These are phyloP conservation scores for Holocentrus rufus DNA, from an alignment of 2,797 vertebrate genomes.

Conservation along the genomic window DNA sequence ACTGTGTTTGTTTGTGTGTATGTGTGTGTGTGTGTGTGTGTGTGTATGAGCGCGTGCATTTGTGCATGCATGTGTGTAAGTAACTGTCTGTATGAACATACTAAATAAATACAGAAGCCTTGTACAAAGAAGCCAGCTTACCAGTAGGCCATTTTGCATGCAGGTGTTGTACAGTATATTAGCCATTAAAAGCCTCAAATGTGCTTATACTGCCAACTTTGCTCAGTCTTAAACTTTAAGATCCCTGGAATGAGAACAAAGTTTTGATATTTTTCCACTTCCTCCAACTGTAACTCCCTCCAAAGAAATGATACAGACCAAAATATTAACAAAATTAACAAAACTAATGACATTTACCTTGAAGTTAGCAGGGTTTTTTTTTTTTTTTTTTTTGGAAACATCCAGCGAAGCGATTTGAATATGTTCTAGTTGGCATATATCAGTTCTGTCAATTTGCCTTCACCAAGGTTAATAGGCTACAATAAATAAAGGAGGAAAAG, in stretches of 20 bases:
- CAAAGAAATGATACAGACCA: slow-evolving; percentile 2
- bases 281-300: slow-evolving; percentile 3
- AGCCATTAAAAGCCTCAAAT: slow-evolving; percentile 37
- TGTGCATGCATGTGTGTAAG: slow-evolving; percentile 12
- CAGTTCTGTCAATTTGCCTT: neutral
- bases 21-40: slow-evolving; percentile 25
- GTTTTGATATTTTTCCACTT: slow-evolving; percentile 3
- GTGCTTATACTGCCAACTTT: slow-evolving; percentile 42
- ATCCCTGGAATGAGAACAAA: slow-evolving; percentile 20
- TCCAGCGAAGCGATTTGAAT: neutral
- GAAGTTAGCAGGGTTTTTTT: too few species aligned
- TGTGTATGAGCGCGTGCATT: neutral
- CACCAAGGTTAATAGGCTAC: neutral
- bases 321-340: neutral
- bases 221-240: slow-evolving; percentile 28
- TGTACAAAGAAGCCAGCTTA: slow-evolving; percentile 21
- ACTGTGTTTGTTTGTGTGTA: slow-evolving; percentile 29
- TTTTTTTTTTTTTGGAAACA: neutral
- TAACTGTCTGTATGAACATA: slow-evolving; percentile 46
- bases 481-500: too few species aligned
- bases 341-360: too few species aligned
- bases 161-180: slow-evolving; percentile 30
- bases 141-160: slow-evolving; percentile 36
- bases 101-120: slow-evolving; percentile 21
- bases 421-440: neutral